Base-by-base conservation (phyloP, 2,888 invertebrate genomes). In the Hypercompe scribonia region DNA sequence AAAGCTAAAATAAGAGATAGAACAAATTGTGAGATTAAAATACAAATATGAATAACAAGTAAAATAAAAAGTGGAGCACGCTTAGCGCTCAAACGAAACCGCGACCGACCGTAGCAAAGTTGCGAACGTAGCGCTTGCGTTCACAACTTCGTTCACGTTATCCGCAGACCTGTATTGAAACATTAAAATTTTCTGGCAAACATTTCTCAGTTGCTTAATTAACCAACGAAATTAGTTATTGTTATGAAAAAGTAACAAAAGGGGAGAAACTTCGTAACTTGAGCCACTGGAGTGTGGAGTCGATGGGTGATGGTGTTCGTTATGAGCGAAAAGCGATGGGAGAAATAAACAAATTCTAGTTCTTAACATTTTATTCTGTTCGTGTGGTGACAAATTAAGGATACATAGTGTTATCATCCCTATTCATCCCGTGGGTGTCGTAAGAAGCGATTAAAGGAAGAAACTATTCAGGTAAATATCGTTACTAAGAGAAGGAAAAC, bases 161-260 rank as follows among this genome's bases (percentile, higher is more conserved):
- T 82, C 84, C 84, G 68, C 78, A 82, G 80, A 85, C 84, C 83
- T 87, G 84, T 87, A 87, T 88, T 83, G 85, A 83, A 87, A 86
- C 85, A 84, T 86, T 86, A 87, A 84, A 84, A 85, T 87, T 88
- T 88, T 80, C 81, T 42, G 68, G 75, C 81, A 79, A 89, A 87
- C 89, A 88, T 87, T 90, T 87, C 86, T 86, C 88, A 87, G 89
- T 88, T 87, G 88, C 87, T 89, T 90, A 90, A 92, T 92, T 92
- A 91, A 90, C 90, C 89, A 87, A 87, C 88, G 84, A 89, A 92
- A 92, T 92, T 92, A 92, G 91, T 90, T 91, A 91, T 91, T 91
- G 90, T 92, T 91, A 90, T 90, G 89, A 91, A 92, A 91, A 91
- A 90, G 88, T 87, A 88, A 87, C 87, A 87, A 88, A 87, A 87